Evolutionary conservation across 2,113 vertebrate species (phyloP).

Genomic region (Gnathonemus echidnorhynchus): DNA sequence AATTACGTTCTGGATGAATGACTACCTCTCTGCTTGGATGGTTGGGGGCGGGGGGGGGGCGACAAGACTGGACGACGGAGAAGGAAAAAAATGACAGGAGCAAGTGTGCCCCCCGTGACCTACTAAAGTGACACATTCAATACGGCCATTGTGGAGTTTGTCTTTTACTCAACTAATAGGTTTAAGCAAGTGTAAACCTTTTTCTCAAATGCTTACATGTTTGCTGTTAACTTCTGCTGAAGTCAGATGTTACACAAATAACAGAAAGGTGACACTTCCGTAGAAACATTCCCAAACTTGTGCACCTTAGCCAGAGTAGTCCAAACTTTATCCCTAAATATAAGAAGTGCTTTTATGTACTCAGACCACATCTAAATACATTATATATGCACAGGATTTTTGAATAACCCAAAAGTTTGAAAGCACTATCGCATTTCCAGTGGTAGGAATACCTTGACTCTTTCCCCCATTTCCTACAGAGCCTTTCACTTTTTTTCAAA

Average conservation of each 20-base stretch:
- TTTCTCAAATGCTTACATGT: background rate
- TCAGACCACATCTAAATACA: background rate
- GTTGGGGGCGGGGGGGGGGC: background rate
- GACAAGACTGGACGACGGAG: background rate
- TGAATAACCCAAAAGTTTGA: background rate
- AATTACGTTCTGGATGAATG: slow-evolving; percentile 50
- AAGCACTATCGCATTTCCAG: background rate
- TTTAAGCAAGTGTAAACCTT: background rate
- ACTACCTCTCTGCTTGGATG: background rate
- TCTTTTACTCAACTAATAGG: background rate
- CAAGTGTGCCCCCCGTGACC: background rate
- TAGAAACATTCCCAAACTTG: background rate
- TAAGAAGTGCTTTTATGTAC: background rate
- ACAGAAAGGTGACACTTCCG: background rate
- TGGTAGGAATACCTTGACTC: background rate
- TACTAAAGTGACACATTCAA: background rate
- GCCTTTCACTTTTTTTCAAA: background rate
- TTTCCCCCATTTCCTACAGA: background rate
- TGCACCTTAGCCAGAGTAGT: background rate
- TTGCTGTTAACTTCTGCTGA: background rate
- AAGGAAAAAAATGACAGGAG: background rate
- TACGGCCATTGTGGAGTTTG: background rate
- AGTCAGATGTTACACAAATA: background rate
- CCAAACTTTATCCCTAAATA: background rate
- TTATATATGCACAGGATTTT: background rate